Evolutionary conservation across 1,140 invertebrate genomes (phyloP).

Genomic region (Aphelenchoides fujianensis): DNA sequence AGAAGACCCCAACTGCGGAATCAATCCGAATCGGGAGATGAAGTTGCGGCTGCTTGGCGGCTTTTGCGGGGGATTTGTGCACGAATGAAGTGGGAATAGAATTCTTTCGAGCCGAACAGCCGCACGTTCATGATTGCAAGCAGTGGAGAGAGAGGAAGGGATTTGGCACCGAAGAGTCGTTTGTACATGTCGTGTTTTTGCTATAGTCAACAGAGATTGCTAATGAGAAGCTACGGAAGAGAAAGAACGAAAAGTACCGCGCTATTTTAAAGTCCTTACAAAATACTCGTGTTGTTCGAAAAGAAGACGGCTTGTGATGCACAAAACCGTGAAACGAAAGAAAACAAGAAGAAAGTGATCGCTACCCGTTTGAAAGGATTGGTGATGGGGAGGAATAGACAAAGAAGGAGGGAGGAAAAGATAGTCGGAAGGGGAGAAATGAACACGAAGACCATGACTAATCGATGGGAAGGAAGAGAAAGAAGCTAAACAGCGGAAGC

Average conservation of each 20-base stretch:
- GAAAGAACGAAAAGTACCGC: not conserved
- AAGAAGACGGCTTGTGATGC: not conserved
- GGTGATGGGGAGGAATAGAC: not conserved
- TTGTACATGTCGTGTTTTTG: slow-evolving; percentile 5
- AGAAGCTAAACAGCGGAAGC: no score
- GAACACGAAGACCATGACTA: no score
- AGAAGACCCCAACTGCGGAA: not conserved
- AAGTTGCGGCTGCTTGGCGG: not conserved
- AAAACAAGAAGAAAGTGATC: no score
- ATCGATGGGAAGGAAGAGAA: no score
- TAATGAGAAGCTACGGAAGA: no score
- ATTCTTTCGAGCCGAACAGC: no score
- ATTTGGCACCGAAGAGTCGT: slow-evolving; percentile 1
- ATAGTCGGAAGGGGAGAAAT: no score
- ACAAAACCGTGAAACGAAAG: no score
- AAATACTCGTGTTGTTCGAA: not conserved
- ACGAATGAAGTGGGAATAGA: not conserved
- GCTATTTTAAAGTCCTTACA: not conserved
- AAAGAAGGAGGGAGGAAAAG: no score
- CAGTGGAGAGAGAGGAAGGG: not conserved
- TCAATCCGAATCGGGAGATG: not conserved
- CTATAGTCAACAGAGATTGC: not conserved
- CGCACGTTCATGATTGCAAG: not conserved
- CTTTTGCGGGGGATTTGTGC: not conserved
- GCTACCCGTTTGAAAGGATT: slow-evolving; percentile 1